A percentile compares a stretch with the other conserved stretches of the same genome.
phyloP scores from a whole-genome alignment of 2,797 vertebrate species.

The Xenops minutus region DNA sequence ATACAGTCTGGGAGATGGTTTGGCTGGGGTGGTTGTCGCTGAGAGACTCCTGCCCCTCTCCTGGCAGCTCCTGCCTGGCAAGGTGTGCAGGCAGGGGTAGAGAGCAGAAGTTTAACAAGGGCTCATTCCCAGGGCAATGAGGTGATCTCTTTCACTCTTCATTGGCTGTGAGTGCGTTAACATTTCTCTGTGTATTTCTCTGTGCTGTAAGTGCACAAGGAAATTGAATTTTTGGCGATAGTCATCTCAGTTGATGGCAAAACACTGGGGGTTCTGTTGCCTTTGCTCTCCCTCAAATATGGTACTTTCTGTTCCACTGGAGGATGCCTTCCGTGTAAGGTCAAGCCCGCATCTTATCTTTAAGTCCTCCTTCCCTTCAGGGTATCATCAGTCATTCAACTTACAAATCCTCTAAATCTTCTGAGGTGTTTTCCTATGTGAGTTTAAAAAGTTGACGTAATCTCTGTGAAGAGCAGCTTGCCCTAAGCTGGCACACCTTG shows the following conservation, averaged over 20 bases:
- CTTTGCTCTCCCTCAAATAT: not conserved
- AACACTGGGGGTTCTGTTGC: not conserved
- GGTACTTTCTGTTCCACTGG: not conserved
- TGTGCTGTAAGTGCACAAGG: not conserved
- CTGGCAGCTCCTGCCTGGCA: rapidly evolving
- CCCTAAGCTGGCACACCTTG: slow-evolving; percentile 4
- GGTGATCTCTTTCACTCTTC: not conserved
- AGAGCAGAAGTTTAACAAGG: not conserved
- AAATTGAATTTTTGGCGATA: not conserved
- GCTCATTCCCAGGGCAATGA: not conserved
- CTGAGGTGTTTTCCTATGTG: not conserved
- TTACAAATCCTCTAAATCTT: slow-evolving; percentile 64
- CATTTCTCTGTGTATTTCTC: not conserved
- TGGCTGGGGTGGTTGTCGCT: not conserved
- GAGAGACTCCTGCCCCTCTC: not conserved
- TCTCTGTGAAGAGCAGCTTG: not conserved
- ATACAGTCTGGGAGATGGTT: not conserved
- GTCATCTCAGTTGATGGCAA: not conserved
- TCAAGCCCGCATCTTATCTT: slow-evolving; percentile 21
- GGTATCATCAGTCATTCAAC: slow-evolving; percentile 36
- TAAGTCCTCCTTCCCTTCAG: slow-evolving; percentile 49
- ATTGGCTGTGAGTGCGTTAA: not conserved
- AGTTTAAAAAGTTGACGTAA: slow-evolving; percentile 14
- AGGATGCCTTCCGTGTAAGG: not conserved
- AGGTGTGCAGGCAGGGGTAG: not conserved